Evolutionary conservation across 2,113 vertebrate species (phyloP), one percentile per base, ranked within the genome.

Genomic region (Hippopotamus amphibius): DNA sequence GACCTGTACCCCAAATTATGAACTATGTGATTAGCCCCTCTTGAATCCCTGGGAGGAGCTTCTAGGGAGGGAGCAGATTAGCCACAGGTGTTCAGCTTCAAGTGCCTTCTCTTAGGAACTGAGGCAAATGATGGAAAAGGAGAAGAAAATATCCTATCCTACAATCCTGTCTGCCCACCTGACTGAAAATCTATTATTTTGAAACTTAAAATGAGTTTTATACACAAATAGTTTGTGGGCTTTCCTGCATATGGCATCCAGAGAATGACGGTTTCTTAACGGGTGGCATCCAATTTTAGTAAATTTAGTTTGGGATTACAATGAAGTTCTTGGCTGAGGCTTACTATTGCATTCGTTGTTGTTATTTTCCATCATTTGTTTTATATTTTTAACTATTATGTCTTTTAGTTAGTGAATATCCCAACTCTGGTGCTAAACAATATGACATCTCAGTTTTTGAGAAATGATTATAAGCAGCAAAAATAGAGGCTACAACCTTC

Each of bases 401-500:
- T 19, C 53, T 88, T 95, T 22, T 80, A 88, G 61, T 63, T 95
- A 94, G 33, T 95, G 69, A 92, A 46, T 59, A 85, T 41, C 69
- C 48, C 74, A 92, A 88, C 79, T 89, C 19, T 84, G 72, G 28
- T 81, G 2, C 41, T 97, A 53, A 90, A 82, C 92, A 94, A 53
- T 71, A 80, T 69, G 71, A 50, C 59, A 80, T 55, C 74, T 93
- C 46, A 90, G 55, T 83, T 93, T 95, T 88, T 28, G 28, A 43
- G 19, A 88, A 96, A 90, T 93, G 87, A 93, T 84, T 82, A 10
- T 65, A 91, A 92, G 63, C 28, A 95, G 65, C 81, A 48, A 90
- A 74, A 93, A 93, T 76, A 97, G 93, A 96, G 48, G 96, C 74
- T 69, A n/a, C 59, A 37, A 13, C 48, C 55, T 95, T 95, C 68